These are phyloP conservation scores for Drusus annulatus DNA, from an alignment of 1,140 invertebrate species.

Conservation along the genomic window DNA sequence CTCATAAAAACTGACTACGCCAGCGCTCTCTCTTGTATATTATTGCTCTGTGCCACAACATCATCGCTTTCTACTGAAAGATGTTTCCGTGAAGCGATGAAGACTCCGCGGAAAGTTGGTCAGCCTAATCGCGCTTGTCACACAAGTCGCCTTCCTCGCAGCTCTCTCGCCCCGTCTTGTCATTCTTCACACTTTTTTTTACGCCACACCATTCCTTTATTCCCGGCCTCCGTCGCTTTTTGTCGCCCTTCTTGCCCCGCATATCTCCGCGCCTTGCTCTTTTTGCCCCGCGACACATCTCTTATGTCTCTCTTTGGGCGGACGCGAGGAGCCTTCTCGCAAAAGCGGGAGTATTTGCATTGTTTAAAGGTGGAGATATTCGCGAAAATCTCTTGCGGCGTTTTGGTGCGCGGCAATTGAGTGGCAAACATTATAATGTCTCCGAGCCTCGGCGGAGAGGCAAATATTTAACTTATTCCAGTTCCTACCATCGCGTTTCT, in stretches of 20 bases:
- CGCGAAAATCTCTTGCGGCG: background rate
- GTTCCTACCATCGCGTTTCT: too few species aligned
- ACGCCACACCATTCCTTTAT: constrained; percentile 47
- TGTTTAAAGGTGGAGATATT: constrained; percentile 38
- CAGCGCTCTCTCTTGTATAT: too few species aligned
- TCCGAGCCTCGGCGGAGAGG: too few species aligned
- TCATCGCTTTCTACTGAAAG: too few species aligned
- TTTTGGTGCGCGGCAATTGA: background rate
- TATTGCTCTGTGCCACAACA: too few species aligned
- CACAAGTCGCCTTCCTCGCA: constrained; percentile 51
- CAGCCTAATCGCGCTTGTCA: constrained; percentile 1
- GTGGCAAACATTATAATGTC: background rate
- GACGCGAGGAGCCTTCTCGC: constrained; percentile 38
- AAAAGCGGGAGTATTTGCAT: constrained; percentile 42
- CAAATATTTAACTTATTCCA: too few species aligned
- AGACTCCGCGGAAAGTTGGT: too few species aligned
- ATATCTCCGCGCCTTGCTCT: constrained; percentile 11
- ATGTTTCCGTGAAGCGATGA: too few species aligned
- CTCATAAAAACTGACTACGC: too few species aligned
- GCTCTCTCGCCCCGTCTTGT: constrained; percentile 55
- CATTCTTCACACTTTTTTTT: constrained; percentile 59
- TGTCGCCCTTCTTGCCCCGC: constrained; percentile 32
- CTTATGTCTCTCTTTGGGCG: constrained; percentile 53
- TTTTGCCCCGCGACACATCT: constrained; percentile 48
- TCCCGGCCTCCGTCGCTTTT: constrained; percentile 20